These are phyloP conservation scores for Atta colombica DNA, from an alignment of 1,140 invertebrate species.

Conservation along the genomic window DNA sequence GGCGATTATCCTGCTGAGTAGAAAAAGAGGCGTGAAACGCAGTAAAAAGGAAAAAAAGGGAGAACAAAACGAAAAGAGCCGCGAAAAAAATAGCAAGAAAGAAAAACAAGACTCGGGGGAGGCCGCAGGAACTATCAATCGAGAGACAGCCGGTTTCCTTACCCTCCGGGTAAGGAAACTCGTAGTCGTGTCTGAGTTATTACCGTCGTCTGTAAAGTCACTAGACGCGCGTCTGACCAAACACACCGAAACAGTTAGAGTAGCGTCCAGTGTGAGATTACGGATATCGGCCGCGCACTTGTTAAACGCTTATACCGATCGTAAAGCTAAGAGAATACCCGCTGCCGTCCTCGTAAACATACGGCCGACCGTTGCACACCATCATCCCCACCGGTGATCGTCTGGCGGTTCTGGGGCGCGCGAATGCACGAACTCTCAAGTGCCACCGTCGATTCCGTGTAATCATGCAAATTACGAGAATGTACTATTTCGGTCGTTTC, in stretches of 20 bases:
- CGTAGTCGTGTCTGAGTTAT: constrained; percentile 27
- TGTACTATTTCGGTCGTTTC: constrained; percentile 24
- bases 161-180: neutral
- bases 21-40: neutral
- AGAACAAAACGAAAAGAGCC: neutral
- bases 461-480: constrained; percentile 54
- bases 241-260: constrained; percentile 30
- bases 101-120: neutral
- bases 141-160: neutral
- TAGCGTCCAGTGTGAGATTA: constrained; percentile 17
- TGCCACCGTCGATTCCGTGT: constrained; percentile 29
- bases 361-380: neutral
- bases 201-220: constrained; percentile 40
- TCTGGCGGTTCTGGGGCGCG: constrained; percentile 19
- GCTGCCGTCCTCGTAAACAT: constrained; percentile 36
- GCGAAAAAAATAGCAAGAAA: neutral
- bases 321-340: constrained; percentile 50
- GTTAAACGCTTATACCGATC: constrained; percentile 63
- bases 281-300: constrained; percentile 25
- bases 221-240: constrained; percentile 39
- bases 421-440: constrained; percentile 45
- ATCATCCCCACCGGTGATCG: neutral
- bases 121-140: neutral
- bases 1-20: constrained; percentile 8
- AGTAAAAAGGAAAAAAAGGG: neutral